phyloP scores from a whole-genome alignment of 2,888 invertebrate species.

The Mayetiola destructor region DNA sequence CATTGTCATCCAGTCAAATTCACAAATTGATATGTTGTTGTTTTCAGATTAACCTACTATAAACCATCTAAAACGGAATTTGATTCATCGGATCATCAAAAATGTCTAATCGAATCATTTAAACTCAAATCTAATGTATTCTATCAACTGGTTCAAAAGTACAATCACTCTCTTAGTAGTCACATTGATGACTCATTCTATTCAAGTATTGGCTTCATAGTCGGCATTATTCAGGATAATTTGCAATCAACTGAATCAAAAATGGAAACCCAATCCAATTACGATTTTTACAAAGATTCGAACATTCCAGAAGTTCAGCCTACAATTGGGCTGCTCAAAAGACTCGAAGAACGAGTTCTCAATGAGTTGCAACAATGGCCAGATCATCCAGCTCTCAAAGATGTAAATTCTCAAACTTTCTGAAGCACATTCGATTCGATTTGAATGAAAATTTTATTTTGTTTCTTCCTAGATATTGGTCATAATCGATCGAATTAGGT shows the following conservation, averaged over 20 bases:
- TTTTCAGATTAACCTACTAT: conserved; percentile 24
- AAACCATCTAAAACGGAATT: conserved; percentile 16
- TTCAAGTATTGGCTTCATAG: conserved; percentile 26
- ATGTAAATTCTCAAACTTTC: conserved; percentile 44
- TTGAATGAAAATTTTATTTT: neutral
- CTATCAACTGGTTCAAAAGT: conserved; percentile 26
- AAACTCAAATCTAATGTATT: conserved; percentile 28
- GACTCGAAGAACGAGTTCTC: conserved; percentile 45
- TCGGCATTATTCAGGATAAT: conserved; percentile 29
- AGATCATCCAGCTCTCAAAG: conserved; percentile 73
- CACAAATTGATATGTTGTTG: neutral
- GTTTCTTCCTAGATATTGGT: conserved; percentile 42
- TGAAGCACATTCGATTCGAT: neutral
- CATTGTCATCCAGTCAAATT: too few relatives aligned
- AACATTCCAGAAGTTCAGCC: conserved; percentile 63
- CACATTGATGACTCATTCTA: conserved; percentile 27
- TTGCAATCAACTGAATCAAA: neutral
- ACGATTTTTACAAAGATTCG: conserved; percentile 72
- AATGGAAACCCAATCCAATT: conserved; percentile 20
- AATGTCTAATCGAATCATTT: conserved; percentile 20
- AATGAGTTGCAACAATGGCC: conserved; percentile 68
- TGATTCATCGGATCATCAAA: neutral
- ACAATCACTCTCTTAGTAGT: conserved; percentile 25
- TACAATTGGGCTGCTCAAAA: conserved; percentile 53
- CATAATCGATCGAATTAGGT: conserved; percentile 48